Conservation (phyloP, 2,113 vertebrate genomes). For the Anguilla japonica region DNA sequence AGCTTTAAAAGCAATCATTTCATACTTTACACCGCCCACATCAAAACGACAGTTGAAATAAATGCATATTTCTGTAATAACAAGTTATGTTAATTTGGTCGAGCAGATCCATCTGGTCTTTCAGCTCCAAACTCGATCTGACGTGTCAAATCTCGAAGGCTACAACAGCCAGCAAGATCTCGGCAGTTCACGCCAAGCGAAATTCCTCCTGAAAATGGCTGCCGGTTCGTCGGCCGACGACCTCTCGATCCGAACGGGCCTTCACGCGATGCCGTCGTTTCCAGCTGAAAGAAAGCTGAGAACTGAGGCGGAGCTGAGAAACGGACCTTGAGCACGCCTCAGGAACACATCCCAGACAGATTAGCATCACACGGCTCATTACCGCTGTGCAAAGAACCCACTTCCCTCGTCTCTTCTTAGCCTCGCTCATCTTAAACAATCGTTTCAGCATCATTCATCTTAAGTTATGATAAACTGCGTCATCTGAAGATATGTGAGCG, state of each 20-base stretch:
- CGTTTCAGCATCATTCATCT: background rate
- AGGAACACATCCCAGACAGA: background rate
- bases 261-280: background rate
- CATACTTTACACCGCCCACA: too few relatives aligned
- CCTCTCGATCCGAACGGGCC: background rate
- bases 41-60: too few relatives aligned
- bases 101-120: too few relatives aligned
- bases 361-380: background rate
- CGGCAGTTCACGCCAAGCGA: background rate
- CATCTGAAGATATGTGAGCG: background rate
- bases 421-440: too few relatives aligned
- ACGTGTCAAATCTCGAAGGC: too few relatives aligned
- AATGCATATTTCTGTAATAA: too few relatives aligned
- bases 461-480: background rate
- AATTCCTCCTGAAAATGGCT: background rate
- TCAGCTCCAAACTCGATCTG: too few relatives aligned
- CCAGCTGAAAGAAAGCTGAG: background rate
- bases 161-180: background rate
- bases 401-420: too few relatives aligned
- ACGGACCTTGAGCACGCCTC: background rate
- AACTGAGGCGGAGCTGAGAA: background rate
- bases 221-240: background rate
- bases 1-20: too few relatives aligned
- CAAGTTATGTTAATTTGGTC: too few relatives aligned
- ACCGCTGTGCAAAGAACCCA: background rate